Percentiles rank a stretch among this genome's conserved stretches.
Evolutionary conservation across 2,888 invertebrate species (phyloP).

Genomic region (Beris morrisii): DNA sequence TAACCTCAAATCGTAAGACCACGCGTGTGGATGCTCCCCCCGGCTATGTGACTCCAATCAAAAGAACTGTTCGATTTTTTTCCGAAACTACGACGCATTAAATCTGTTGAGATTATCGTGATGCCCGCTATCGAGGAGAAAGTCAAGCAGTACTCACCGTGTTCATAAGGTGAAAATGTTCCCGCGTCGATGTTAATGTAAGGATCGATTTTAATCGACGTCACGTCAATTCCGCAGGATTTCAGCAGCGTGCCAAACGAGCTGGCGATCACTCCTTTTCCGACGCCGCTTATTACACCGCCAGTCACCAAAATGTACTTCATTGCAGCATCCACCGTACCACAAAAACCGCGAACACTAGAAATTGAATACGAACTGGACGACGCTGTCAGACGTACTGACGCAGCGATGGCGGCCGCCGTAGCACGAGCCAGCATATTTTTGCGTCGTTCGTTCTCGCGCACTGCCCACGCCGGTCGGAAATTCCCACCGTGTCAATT

Average conservation of each 20-base stretch:
- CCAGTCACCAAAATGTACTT: slow-evolving; percentile 98
- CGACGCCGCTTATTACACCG: slow-evolving; percentile 98
- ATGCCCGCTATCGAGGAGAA: not conserved
- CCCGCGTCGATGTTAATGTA: slow-evolving; percentile 99
- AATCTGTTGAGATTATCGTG: not conserved
- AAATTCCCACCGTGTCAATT: too few species aligned
- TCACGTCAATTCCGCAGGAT: slow-evolving; percentile 92
- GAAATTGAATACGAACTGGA: slow-evolving; percentile 1
- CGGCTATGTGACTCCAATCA: too few species aligned
- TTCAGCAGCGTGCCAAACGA: slow-evolving; percentile 95
- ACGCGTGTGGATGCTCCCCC: too few species aligned
- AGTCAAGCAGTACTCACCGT: slow-evolving; percentile 68
- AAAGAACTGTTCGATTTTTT: too few species aligned
- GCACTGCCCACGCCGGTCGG: too few species aligned
- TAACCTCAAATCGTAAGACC: too few species aligned
- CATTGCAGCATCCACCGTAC: slow-evolving; percentile 60
- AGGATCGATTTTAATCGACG: slow-evolving; percentile 99
- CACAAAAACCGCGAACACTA: too few species aligned
- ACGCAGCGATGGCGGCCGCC: slow-evolving; percentile 3
- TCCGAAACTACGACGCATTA: too few species aligned
- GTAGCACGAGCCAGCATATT: not conserved
- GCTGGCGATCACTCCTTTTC: slow-evolving; percentile 94
- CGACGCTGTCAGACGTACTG: slow-evolving; percentile 15
- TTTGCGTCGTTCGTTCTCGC: too few species aligned
- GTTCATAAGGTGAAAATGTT: slow-evolving; percentile 98